Conservation (phyloP, 1,140 invertebrate species). For the Heliothis virescens region DNA sequence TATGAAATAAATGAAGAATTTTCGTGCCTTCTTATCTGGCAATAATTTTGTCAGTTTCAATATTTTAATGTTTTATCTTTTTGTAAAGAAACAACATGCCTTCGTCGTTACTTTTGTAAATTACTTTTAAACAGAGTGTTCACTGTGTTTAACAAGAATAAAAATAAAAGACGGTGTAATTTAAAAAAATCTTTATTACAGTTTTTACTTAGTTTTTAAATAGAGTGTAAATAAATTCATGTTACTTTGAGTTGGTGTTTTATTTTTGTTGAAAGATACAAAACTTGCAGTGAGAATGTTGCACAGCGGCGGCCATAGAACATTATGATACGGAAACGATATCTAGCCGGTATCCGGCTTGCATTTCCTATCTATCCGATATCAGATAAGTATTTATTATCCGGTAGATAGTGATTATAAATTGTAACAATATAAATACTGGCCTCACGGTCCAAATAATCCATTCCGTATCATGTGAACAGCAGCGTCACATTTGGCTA, state of each 20-base stretch:
- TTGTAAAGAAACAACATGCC: not conserved
- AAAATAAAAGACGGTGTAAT: not conserved
- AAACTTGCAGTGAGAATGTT: not conserved
- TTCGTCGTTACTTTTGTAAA: not conserved
- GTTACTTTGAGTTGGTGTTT: conserved; percentile 34
- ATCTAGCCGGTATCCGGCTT: too few species aligned
- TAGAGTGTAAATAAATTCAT: conserved; percentile 43
- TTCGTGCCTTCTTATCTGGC: conserved; percentile 55
- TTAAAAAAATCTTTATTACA: conserved; percentile 13
- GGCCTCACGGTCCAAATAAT: too few species aligned
- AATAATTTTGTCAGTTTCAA: not conserved
- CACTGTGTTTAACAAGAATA: not conserved
- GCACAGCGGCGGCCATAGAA: too few species aligned
- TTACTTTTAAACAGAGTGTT: not conserved
- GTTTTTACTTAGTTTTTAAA: conserved; percentile 23
- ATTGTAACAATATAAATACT: too few species aligned
- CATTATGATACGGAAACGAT: too few species aligned
- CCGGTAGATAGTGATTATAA: too few species aligned
- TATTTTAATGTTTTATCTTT: conserved; percentile 12
- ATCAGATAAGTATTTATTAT: too few species aligned
- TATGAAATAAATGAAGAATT: conserved; percentile 47
- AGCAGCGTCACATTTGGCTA: too few species aligned
- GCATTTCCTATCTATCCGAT: not conserved
- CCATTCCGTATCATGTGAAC: too few species aligned
- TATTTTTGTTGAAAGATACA: not conserved